Evolutionary conservation across 2,888 invertebrate genomes (phyloP).

Genomic region (Galerucella nymphaeae): DNA sequence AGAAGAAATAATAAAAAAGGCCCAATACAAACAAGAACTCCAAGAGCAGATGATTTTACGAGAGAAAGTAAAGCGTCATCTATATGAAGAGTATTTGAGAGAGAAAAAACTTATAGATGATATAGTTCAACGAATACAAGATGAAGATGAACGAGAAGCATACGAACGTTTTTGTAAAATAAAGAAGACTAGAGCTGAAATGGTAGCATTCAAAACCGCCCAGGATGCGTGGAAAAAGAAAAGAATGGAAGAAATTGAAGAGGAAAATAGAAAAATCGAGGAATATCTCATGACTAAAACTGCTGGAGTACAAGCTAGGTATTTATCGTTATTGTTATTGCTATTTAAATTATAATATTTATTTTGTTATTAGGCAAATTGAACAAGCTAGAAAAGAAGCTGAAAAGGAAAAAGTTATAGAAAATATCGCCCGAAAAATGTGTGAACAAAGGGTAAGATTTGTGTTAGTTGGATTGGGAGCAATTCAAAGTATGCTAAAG

Average conservation of each 20-base stretch:
- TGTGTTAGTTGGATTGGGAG: background rate
- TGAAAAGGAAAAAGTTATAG: constrained; percentile 55
- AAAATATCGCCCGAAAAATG: constrained; percentile 57
- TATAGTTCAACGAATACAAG: constrained; percentile 69
- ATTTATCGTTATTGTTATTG: background rate
- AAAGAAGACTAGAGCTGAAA: constrained; percentile 68
- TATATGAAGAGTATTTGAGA: constrained; percentile 70
- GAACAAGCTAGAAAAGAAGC: constrained; percentile 55
- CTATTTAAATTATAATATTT: background rate
- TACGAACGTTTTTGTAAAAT: constrained; percentile 67
- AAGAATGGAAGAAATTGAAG: constrained; percentile 63
- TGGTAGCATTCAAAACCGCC: constrained; percentile 67
- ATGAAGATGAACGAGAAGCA: constrained; percentile 71
- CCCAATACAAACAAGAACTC: constrained; percentile 67
- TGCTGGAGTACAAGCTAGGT: constrained; percentile 56
- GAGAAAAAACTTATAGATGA: constrained; percentile 75
- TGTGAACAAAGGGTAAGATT: constrained; percentile 57
- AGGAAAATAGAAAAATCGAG: constrained; percentile 64
- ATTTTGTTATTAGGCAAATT: constrained; percentile 44
- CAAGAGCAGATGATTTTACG: constrained; percentile 71
- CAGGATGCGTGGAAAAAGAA: constrained; percentile 68
- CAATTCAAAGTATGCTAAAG: background rate
- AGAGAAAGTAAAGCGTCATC: constrained; percentile 66
- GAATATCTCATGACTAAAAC: constrained; percentile 62
- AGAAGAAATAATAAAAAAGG: constrained; percentile 60